Evolutionary conservation across 2,888 invertebrate genomes (phyloP), one percentile per base, ranked within the genome.

Genomic region (Erebia palarica): DNA sequence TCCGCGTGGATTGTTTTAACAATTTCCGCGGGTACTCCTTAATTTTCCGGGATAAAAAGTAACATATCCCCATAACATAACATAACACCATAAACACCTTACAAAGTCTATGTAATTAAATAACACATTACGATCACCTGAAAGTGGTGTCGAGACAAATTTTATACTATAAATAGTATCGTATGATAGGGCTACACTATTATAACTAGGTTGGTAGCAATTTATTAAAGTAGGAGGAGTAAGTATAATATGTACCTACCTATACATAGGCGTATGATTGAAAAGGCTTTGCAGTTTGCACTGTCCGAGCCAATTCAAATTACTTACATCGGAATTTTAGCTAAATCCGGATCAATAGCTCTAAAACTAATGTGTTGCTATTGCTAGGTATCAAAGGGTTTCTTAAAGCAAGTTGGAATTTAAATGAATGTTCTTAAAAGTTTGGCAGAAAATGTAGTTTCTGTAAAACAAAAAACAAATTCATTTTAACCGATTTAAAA

Each of bases 181-280:
- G 44, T 21, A 66, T 66, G 18, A 58, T 47, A 66, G 47, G 57
- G 21, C 58, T 59, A 66, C 66, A 66, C 66, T 58, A 65, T 72
- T 69, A 42, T 61, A 66, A 70, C 65, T 70, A 61, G 71, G 64
- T 27, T 53, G 55, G 65, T 61, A 58, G 68, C 58, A 70, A 71
- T 73, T 66, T 71, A 66, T 61, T 51, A 53, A 69, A 68, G 60
- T 68, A n/a, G n/a, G n/a, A n/a, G 68, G 27, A 61, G 9, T 66
- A 58, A n/a, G 18, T 58, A 66, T 66, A 47, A 57, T n/a, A n/a
- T 47, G 57, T 63, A 61, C 36, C 36, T 36, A 36, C 7, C 36
- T 44, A 44, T 44, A 11, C 49, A 63, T 70, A 57, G 18, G 63
- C 63, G 44, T 57, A 68, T 74, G 74, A 74, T 72, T 72, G 74